Percentiles rank a stretch among this genome's conserved stretches.
phyloP scores from a whole-genome alignment of 2,113 vertebrate genomes.

The Dromiciops gliroides region DNA sequence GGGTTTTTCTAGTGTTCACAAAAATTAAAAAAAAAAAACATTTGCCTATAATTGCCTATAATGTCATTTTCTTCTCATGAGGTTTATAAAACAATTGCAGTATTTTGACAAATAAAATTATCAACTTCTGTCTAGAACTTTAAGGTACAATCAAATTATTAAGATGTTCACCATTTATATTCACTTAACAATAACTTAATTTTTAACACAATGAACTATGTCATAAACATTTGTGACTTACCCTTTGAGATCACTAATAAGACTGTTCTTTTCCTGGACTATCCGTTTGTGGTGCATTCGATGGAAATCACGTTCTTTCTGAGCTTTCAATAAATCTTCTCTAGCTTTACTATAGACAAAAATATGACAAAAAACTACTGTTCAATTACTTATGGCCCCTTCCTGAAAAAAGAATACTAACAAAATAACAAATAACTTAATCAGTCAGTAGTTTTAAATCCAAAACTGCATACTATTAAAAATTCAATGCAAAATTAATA shows the following conservation, averaged over 20 bases:
- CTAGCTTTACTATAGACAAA: constrained; percentile 81
- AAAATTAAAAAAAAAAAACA: not conserved
- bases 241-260: constrained; percentile 89
- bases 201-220: not conserved
- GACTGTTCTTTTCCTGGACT: constrained; percentile 89
- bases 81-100: not conserved
- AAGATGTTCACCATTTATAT: not conserved
- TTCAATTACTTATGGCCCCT: not conserved
- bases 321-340: constrained; percentile 84
- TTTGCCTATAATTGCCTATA: not conserved
- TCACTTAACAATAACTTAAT: constrained; percentile 20
- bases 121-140: not conserved
- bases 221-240: constrained; percentile 61
- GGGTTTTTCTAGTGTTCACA: not conserved
- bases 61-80: not conserved
- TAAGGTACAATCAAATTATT: not conserved
- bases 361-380: constrained; percentile 15
- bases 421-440: not conserved
- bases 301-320: constrained; percentile 90
- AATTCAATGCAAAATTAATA: constrained; percentile 10
- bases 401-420: constrained; percentile 1
- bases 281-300: constrained; percentile 88
- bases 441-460: constrained; percentile 14
- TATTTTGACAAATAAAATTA: not conserved
- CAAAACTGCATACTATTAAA: not conserved